Evolutionary conservation across 2,113 vertebrate species (phyloP).

Genomic region (Chinchilla lanigera): DNA sequence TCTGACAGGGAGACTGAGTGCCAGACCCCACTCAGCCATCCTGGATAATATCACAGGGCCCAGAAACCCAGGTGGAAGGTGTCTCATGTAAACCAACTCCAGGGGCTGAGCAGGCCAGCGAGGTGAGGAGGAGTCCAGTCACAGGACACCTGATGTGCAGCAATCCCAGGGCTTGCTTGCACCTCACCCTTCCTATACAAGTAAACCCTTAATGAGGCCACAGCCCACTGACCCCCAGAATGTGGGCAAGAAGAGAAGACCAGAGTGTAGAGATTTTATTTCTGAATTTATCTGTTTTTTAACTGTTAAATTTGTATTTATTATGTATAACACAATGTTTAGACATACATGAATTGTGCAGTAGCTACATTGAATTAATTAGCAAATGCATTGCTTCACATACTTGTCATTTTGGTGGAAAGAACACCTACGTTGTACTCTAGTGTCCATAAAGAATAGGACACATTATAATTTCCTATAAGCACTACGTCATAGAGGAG

Average conservation of each 20-base stretch:
- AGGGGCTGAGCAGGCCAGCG: neutral
- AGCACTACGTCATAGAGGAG: neutral
- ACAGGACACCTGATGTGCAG: neutral
- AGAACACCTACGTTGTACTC: neutral
- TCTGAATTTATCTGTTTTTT: neutral
- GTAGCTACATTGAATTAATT: neutral
- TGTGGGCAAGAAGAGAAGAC: too few species aligned
- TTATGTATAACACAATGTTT: neutral
- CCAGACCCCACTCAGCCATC: neutral
- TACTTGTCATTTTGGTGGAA: neutral
- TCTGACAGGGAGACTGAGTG: neutral
- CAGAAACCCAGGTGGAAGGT: neutral
- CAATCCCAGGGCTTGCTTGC: neutral
- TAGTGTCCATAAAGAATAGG: neutral
- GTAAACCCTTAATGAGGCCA: neutral
- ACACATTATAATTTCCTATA: neutral
- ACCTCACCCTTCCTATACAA: neutral
- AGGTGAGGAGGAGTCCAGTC: neutral
- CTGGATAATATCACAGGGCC: neutral
- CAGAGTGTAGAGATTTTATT: neutral
- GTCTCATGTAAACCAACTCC: neutral
- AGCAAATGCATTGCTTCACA: neutral
- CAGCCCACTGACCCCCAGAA: neutral
- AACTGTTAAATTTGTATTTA: neutral
- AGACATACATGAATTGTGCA: neutral